Evolutionary conservation across 1,140 invertebrate genomes (phyloP), one percentile per base, ranked within the genome.

Genomic region (Neodiprion lecontei): DNA sequence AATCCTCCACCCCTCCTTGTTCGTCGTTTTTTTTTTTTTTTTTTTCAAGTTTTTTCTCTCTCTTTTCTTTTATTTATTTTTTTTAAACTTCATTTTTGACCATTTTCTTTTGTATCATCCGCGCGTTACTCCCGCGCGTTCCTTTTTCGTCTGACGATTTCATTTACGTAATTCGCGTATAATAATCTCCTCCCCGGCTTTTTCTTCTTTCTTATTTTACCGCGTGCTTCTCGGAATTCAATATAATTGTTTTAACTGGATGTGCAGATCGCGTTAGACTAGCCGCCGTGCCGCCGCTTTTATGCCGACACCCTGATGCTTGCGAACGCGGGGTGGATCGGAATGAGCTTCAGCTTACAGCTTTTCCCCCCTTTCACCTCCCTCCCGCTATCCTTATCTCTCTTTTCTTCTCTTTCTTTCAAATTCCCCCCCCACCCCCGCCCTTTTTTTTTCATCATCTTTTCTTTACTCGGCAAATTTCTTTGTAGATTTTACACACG

Each of bases 161-260:
- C 4, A 61, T 61, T 61, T 61, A 61, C 53, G 53, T 61, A 61
- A 61, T 61, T 17, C 53, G 53, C 53, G 53, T 61, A 21, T 0
- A 61, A 61, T 61, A 61, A 61, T 61, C 53, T 7, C n/a, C n/a
- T 17, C 5, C 5, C 28, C 8, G 11, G 53, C 9, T 17, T 61
- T 9, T 12, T 61, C 53, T 12, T 17, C n/a, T 17, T 9, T 14
- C 53, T 12, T 61, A 61, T 61, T 12, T 40, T 61, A 61, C 53
- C 9, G 11, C n/a, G 28, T 14, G 53, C 53, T 61, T 61, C 53
- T 61, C 53, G 53, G n/a, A 61, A 61, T 61, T 61, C 53, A 61
- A 61, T 61, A 61, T 61, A 61, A 61, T 61, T 61, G 53, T 61
- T 61, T 61, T 61, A 61, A 61, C 53, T 8, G 53, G 53, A 61